Conservation (phyloP, 2,113 vertebrate species). For the Pollachius pollachius region DNA sequence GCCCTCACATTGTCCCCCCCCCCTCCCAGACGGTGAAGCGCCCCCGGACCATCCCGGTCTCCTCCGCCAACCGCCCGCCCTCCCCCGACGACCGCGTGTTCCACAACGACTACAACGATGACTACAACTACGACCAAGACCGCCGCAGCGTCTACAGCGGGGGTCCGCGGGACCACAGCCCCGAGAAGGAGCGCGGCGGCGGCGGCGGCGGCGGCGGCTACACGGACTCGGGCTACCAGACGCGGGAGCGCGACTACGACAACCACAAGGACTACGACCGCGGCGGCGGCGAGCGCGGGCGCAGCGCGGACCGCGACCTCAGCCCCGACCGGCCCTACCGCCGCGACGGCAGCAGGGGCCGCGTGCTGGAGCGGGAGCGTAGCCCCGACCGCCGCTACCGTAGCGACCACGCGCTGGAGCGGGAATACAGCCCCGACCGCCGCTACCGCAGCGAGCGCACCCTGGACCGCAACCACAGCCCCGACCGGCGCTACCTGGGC, state of each 20-base stretch:
- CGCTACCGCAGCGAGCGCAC: slow-evolving; percentile 73
- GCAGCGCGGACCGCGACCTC: slow-evolving; percentile 65
- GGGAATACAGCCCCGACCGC: slow-evolving; percentile 68
- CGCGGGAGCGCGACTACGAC: slow-evolving; percentile 66
- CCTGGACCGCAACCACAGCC: slow-evolving; percentile 73
- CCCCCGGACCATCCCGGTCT: slow-evolving; percentile 80
- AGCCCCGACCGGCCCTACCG: slow-evolving; percentile 74
- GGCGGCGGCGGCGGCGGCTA: slow-evolving; percentile 55
- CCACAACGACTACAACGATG: slow-evolving; percentile 79
- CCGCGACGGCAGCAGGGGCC: slow-evolving; percentile 67
- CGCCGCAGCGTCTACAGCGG: slow-evolving; percentile 80
- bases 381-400: slow-evolving; percentile 67
- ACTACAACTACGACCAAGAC: slow-evolving; percentile 78
- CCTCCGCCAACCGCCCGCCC: slow-evolving; percentile 67
- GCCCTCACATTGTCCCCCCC: background rate
- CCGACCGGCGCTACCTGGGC: slow-evolving; percentile 39
- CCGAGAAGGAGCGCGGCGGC: slow-evolving; percentile 51
- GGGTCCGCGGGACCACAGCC: slow-evolving; percentile 73
- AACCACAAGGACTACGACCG: slow-evolving; percentile 71
- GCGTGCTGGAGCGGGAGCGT: slow-evolving; percentile 59
- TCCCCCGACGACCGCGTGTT: slow-evolving; percentile 80
- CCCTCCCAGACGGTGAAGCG: slow-evolving; percentile 85
- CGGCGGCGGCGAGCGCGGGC: slow-evolving; percentile 56
- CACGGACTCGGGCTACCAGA: slow-evolving; percentile 65
- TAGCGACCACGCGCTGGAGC: slow-evolving; percentile 69